Evolutionary conservation across 2,113 vertebrate species (phyloP).

Genomic region (Catharus minimus): DNA sequence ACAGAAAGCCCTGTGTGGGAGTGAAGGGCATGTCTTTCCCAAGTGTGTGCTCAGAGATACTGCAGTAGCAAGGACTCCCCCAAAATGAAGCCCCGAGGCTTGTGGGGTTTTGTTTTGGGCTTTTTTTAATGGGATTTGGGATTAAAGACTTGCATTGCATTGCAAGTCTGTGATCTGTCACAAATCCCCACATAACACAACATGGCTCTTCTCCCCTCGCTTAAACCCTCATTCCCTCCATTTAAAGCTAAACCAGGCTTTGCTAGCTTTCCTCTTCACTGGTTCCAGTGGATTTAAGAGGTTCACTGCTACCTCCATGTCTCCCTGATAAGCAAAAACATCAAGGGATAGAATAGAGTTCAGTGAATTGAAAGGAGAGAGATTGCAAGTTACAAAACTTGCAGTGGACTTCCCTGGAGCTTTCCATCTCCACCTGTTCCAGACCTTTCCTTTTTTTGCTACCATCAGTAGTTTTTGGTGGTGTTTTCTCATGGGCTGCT

Average conservation of each 20-base stretch:
- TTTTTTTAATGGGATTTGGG: not conserved
- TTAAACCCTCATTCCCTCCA: not conserved
- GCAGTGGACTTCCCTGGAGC: not conserved
- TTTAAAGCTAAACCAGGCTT: not conserved
- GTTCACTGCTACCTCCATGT: not conserved
- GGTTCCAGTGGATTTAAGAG: not conserved
- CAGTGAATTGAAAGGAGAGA: not conserved
- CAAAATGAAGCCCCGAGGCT: not conserved
- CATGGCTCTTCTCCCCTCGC: accelerated
- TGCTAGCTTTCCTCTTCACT: not conserved
- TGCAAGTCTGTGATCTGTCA: not conserved
- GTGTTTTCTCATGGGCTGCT: not conserved
- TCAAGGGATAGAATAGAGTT: not conserved
- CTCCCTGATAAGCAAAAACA: not conserved
- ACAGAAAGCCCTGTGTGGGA: not conserved
- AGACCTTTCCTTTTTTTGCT: not conserved
- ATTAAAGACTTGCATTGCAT: not conserved
- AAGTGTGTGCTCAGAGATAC: accelerated
- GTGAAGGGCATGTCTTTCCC: not conserved
- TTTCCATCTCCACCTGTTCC: not conserved
- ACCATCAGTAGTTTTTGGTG: not conserved
- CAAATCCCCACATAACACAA: not conserved
- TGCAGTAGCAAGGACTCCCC: not conserved
- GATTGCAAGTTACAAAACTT: not conserved
- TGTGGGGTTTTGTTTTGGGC: accelerated